Evolutionary conservation across 2,113 vertebrate species (phyloP).

Genomic region (Apus apus): DNA sequence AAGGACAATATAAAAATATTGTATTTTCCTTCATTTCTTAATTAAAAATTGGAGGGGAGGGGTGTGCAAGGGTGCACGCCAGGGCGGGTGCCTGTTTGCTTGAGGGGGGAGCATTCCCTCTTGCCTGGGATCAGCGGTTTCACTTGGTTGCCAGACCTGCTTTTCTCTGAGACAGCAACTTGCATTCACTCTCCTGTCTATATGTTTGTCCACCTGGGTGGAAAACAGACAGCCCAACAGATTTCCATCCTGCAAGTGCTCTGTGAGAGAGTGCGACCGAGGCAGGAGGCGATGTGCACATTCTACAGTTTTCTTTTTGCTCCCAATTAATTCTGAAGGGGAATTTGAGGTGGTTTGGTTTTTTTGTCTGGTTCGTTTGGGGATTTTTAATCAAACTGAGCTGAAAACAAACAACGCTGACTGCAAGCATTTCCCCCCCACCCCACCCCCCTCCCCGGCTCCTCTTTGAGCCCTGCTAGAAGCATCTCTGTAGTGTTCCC

Average conservation of each 20-base stretch:
- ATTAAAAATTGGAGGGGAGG: not conserved
- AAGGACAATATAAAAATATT: conserved; percentile 72
- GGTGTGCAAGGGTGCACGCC: not conserved
- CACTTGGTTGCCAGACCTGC: not conserved
- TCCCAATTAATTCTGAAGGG: not conserved
- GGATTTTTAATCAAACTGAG: not conserved
- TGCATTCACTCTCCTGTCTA: not conserved
- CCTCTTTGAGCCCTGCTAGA: conserved; percentile 37
- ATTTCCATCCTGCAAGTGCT: not conserved
- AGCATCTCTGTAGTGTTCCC: conserved; percentile 31
- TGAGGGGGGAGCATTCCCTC: not conserved
- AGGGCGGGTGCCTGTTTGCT: not conserved
- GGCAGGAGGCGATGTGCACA: not conserved
- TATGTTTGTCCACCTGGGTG: not conserved
- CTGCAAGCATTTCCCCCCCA: not conserved
- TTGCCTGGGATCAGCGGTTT: conserved; percentile 1
- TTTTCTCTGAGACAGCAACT: conserved; percentile 26
- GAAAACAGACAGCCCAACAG: not conserved
- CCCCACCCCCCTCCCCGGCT: not conserved
- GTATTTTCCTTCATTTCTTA: conserved; percentile 58
- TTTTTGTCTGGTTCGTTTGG: not conserved
- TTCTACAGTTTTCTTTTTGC: fast-evolving
- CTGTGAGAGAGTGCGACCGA: not conserved
- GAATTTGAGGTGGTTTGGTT: not conserved
- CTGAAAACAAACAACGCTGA: conserved; percentile 18